Conservation (phyloP, 1,140 invertebrate genomes). For the Cyphomyrmex costatus region DNA sequence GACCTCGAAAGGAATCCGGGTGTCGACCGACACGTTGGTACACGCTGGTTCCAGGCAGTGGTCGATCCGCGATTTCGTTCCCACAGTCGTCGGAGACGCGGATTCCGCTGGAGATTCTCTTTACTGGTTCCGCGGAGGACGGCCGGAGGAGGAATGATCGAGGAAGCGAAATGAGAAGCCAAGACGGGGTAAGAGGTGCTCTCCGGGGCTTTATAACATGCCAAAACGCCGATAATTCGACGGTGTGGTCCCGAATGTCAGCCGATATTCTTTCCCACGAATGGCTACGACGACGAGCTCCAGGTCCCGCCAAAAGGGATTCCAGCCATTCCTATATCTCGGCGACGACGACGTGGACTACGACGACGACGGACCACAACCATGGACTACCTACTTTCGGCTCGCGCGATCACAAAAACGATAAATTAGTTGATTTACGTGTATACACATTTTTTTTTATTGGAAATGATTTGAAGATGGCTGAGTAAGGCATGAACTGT, state of each 20-base stretch:
- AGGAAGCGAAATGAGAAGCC: conserved; percentile 27
- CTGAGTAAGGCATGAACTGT: conserved; percentile 60
- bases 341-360: conserved; percentile 56
- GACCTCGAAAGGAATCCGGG: conserved; percentile 75
- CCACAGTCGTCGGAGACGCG: conserved; percentile 82
- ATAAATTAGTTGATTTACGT: conserved; percentile 86
- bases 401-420: conserved; percentile 82
- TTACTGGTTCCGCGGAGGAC: conserved; percentile 64
- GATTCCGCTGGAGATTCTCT: conserved; percentile 82
- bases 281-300: conserved; percentile 75
- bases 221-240: conserved; percentile 87
- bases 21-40: conserved; percentile 79
- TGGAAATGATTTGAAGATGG: conserved; percentile 76
- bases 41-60: conserved; percentile 75
- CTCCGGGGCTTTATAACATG: conserved; percentile 84
- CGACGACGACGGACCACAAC: conserved; percentile 37
- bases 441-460: conserved; percentile 76
- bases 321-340: conserved; percentile 82
- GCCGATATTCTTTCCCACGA: conserved; percentile 85
- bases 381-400: conserved; percentile 52
- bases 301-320: conserved; percentile 81
- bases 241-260: conserved; percentile 84
- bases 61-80: conserved; percentile 80
- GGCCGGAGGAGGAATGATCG: conserved; percentile 26
- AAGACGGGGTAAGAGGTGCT: conserved; percentile 58